Evolutionary conservation across 2,797 vertebrate genomes (phyloP), one percentile per base, ranked within the genome.

Genomic region (Mastacembelus armatus): DNA sequence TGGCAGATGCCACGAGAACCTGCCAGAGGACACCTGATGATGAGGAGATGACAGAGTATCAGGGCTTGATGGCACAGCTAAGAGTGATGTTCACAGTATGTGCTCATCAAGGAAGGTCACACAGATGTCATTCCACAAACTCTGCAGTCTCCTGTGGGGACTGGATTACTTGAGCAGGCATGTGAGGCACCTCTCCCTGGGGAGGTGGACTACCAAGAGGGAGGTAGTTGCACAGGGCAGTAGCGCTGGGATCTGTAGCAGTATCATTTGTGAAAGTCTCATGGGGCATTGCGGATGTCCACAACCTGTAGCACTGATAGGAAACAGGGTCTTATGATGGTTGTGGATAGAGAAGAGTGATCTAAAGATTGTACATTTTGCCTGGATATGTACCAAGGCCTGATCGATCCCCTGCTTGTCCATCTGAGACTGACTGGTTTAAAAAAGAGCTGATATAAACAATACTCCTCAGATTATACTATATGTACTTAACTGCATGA

Each of bases 21-120:
- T 14, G 50, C 47, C 21, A 54, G 69, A 66, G 71, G 66, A 82
- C 57, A 71, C 49, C 55, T 4, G 51, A 55, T 84, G 81, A 87
- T 78, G 74, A 78, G 85, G 65, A 64, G 73, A 87, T 86, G 83
- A 89, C 82, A 78, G 71, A 84, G 75, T 75, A 80, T 75, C 61
- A 22, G 60, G 68, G 76, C 71, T 73, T 43, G 76, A 73, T 63
- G 24, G 78, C 66, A 65, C 83, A 66, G 81, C 69, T 33, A 56
- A 67, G 66, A 88, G 69, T 77, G 81, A 81, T 80, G 69, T 74
- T 68, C 72, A 39, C 63, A 38, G 62, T 50, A 48, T 74, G 67
- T 58, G 51, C 74, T 84, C 77, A 78, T 86, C 62, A 67, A 52
- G 43, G 63, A 80, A 79, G 80, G 80, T 66, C 75, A 82, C 50